Evolutionary conservation across 2,113 vertebrate species (phyloP), one percentile per base, ranked within the genome.

Genomic region (Cyprinodon brontotheroides): DNA sequence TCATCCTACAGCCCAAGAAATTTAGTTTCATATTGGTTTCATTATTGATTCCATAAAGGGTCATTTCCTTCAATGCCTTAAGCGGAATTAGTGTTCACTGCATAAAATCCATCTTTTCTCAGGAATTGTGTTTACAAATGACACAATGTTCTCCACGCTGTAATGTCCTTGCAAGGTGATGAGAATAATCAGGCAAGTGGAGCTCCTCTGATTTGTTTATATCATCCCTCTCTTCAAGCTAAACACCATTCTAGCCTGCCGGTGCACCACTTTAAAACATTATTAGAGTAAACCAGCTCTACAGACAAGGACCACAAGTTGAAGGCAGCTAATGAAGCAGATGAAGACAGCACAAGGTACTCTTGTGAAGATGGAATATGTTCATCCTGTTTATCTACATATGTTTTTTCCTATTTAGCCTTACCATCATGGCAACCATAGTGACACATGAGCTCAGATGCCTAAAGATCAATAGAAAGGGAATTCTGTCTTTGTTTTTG

Each of bases 41-140:
- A 94, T 92, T 91, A 93, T 93, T 90, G 83, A 92, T 91, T 93
- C 85, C 63, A 70, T 77, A 82, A 85, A 92, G 92, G 94, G 92
- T 93, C 93, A 95, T 92, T 91, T 90, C 89, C 86, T 86, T 85
- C 77, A 85, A 90, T 43, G 85, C 92, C 89, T 92, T 91, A 89
- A 92, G 90, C 78, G 61, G 91, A 94, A 94, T 94, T 93, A 94
- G 82, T 84, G 86, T 82, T 90, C 86, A 92, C 93, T 94, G 93
- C 77, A 72, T 80, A 87, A 91, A 91, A 89, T 90, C 89, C 85
- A 90, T 92, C 87, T 91, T 84, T 83, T 92, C 80, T 81, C 61
- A 78, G 85, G 84, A 93, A 89, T 89, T 91, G 92, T 89, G 84
- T 86, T 88, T 74, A 75, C 90, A 89, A 94, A 94, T 93, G 75